Percentiles rank a stretch among this genome's conserved stretches.
These are phyloP conservation scores for Spilarctia lutea DNA, from an alignment of 2,888 invertebrate species.

Conservation along the genomic window DNA sequence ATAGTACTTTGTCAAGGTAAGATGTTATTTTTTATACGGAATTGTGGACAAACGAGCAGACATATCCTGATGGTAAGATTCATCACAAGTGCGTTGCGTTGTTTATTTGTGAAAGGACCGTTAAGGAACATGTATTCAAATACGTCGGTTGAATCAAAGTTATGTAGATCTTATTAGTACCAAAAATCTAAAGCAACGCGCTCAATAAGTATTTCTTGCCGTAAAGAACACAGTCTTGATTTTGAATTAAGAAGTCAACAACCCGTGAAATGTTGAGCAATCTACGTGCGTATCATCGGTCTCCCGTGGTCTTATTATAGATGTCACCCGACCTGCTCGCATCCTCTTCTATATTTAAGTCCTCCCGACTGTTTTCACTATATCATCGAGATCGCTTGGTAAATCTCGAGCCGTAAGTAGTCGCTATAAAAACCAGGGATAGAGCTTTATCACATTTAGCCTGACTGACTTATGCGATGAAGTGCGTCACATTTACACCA, in stretches of 20 bases:
- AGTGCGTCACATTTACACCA: slow-evolving; percentile 35
- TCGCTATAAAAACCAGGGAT: slow-evolving; percentile 42
- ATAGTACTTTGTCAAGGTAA: slow-evolving; percentile 57
- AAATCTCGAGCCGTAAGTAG: slow-evolving; percentile 58
- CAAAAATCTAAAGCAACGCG: slow-evolving; percentile 1
- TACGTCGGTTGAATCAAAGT: slow-evolving; percentile 7
- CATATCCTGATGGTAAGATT: too few species aligned
- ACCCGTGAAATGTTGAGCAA: slow-evolving; percentile 82
- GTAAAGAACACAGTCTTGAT: slow-evolving; percentile 26
- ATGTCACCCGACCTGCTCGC: slow-evolving; percentile 85
- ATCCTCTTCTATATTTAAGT: slow-evolving; percentile 85
- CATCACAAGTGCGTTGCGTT: too few species aligned
- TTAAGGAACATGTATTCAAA: slow-evolving; percentile 34
- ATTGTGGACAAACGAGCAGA: too few species aligned
- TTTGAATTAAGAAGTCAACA: slow-evolving; percentile 72
- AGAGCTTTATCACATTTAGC: slow-evolving; percentile 34
- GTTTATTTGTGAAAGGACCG: slow-evolving; percentile 50
- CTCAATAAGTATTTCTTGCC: background rate
- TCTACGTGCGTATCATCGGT: slow-evolving; percentile 78
- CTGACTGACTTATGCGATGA: slow-evolving; percentile 34
- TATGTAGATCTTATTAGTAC: background rate
- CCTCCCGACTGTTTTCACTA: slow-evolving; percentile 69
- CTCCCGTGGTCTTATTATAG: slow-evolving; percentile 85
- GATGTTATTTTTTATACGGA: too few species aligned
- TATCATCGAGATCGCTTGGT: slow-evolving; percentile 65